Percentiles rank a stretch among this genome's conserved stretches.
Conservation (phyloP, 2,113 vertebrate species). For the Andinoacara biseriatus region DNA sequence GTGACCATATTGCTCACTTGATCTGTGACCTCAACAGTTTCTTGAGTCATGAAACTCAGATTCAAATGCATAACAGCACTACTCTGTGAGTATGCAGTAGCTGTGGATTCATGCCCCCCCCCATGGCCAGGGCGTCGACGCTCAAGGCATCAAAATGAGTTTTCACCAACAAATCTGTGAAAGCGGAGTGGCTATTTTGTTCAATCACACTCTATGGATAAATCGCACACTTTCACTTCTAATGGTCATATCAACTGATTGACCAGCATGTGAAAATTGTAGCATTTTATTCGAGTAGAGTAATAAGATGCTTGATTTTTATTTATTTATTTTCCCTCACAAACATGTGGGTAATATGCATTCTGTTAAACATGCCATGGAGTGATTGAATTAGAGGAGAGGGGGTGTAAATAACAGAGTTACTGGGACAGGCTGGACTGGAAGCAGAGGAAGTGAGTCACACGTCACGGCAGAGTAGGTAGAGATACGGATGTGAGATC, state of each 20-base stretch:
- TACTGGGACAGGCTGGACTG: slow-evolving; percentile 22
- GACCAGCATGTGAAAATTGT: not conserved
- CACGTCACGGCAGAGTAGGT: not conserved
- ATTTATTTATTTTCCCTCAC: not conserved
- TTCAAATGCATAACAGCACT: not conserved
- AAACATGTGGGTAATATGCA: not conserved
- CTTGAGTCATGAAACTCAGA: not conserved
- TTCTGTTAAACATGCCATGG: slow-evolving; percentile 13
- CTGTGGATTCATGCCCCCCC: not conserved
- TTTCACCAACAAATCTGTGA: not conserved
- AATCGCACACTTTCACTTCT: not conserved
- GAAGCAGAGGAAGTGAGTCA: not conserved
- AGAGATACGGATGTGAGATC: slow-evolving; percentile 3
- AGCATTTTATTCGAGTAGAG: not conserved
- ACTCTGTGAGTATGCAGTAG: not conserved
- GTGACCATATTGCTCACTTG: not conserved
- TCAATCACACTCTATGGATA: no score
- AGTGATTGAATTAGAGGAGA: slow-evolving; percentile 6
- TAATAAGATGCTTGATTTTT: not conserved
- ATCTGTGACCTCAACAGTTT: not conserved
- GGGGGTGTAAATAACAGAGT: not conserved
- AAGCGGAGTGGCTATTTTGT: not conserved
- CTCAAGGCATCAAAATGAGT: not conserved
- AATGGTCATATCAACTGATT: not conserved
- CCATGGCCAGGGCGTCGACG: not conserved